Base-by-base conservation (phyloP, 30 jellyfish, hydroid and myxozoan species). In the Aurelia sp. region DNA sequence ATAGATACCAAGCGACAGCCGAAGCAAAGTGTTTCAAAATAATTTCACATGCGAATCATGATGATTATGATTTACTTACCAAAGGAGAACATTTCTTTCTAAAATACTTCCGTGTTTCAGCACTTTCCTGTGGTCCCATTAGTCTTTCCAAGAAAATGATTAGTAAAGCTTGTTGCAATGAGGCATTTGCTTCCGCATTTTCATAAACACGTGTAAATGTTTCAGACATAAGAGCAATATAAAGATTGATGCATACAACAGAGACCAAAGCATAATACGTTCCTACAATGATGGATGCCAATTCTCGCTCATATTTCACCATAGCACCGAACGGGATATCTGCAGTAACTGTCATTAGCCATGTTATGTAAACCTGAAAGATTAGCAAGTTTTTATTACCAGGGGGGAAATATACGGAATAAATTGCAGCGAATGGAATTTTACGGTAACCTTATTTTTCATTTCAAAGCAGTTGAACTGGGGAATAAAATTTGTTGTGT, bases 181-280 rank as follows among this genome's bases (percentile, higher is more conserved):
- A 85, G 2, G 99, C 99, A 51, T 92, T 95, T 27, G 99, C 97
- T 57, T 92, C 89, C n/a, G 99, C 99, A 65, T 95, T 89, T 35
- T 77, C 93, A 64, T 90, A 95, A 53, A 90, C 99, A 13, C 99
- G 91, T 13, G 99, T 82, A 76, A 95, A 95, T 19, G 96, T 84
- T 53, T 95, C 97, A 21, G 99, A 89, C 88, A 95, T 87, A 78
- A 95, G 74, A 2, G 97, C 99, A 60, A 95, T 95, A 53, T 95
- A 95, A 6, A 95, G 59, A 60, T 95, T 95, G 61, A 89, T 61
- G 86, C 97, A 95, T 4, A 95, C 91, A 35, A 95, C 92, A 0
- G 99, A 95, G 20, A 85, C 96, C 33, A 95, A 76, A 2, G 99
- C 97, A 35, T 77, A 81, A 73, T 89, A 95, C 20, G 99, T 85